Evolutionary conservation across 2,113 vertebrate species (phyloP), one percentile per base, ranked within the genome.

Genomic region (Eublepharis macularius): DNA sequence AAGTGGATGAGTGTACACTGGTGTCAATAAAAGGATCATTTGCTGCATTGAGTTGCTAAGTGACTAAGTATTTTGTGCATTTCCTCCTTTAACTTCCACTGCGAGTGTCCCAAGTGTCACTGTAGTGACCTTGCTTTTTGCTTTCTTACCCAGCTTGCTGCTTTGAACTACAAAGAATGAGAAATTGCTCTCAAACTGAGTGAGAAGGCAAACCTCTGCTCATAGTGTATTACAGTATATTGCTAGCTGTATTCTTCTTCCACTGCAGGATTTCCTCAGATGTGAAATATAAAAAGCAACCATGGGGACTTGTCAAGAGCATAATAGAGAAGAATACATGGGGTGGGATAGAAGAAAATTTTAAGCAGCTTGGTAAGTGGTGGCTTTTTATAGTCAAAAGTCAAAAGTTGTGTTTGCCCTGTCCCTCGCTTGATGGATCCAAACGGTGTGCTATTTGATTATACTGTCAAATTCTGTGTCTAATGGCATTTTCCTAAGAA

Each of bases 281-380:
- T 90, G 95, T 99, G 83, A 98, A 98, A 86, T 99, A 99, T 87
- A 98, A 95, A 92, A 99, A 99, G 93, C 98, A 99, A 78, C 98
- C 99, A 0, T 99, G 98, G 98, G 97, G 98, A 34, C 94, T 98
- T 90, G 85, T 99, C 80, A 99, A 98, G 93, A 97, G 98, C 84
- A 97, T 99, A 92, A 99, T 99, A 1, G 97, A 98, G 86, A 99
- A 98, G 95, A 98, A 98, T 95, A 98, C 98, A n/a, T 99, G 98
- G 98, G 96, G 98, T 79, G 98, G 97, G 45, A 93, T 99, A 85
- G 97, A 98, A 68, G 97, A 97, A 29, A 97, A 98, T 94, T 99
- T 99, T 92, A 97, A 95, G 93, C 97, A 98, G 82, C 96, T 99
- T 87, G 98, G 99, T 99, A 86, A 94, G 98, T 19, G n/a, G 92